Evolutionary conservation across 2,888 invertebrate species (phyloP).

Genomic region (Linnaemya vulpina): DNA sequence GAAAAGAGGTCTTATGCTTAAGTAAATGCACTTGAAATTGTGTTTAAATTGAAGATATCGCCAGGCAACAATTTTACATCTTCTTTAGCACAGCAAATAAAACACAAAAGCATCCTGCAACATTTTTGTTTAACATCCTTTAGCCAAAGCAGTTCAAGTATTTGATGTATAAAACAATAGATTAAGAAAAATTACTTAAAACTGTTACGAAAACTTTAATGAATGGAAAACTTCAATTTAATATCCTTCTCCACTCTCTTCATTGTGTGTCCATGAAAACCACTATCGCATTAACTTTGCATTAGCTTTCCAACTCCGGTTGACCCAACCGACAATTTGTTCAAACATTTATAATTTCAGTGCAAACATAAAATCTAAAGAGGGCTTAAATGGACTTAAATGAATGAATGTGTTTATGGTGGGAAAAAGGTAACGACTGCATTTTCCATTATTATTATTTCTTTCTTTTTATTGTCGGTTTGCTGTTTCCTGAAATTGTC

Average conservation of each 20-base stretch:
- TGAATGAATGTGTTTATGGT: constrained; percentile 3
- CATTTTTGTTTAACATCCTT: not conserved
- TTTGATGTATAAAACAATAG: constrained; percentile 1
- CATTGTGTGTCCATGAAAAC: not conserved
- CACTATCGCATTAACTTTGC: constrained; percentile 43
- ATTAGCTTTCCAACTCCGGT: constrained; percentile 41
- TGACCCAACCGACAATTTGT: constrained; percentile 38
- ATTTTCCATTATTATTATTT: not conserved
- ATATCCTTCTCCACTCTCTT: not conserved
- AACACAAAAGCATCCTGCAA: no score
- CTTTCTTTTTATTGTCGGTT: not conserved
- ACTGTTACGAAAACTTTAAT: constrained; percentile 7
- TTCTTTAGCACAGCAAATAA: no score
- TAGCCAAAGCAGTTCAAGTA: not conserved
- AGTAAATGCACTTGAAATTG: not conserved
- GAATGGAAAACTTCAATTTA: not conserved
- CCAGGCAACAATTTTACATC: no score
- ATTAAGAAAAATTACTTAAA: not conserved
- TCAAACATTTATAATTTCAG: constrained; percentile 42
- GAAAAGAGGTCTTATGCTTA: not conserved
- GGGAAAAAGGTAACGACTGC: constrained; percentile 3
- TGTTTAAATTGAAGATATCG: no score
- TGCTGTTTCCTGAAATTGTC: constrained; percentile 27
- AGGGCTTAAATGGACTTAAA: constrained; percentile 1
- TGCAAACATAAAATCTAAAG: constrained; percentile 1